phyloP scores from a whole-genome alignment of 2,797 vertebrate species.

The Bovichtus diacanthus region DNA sequence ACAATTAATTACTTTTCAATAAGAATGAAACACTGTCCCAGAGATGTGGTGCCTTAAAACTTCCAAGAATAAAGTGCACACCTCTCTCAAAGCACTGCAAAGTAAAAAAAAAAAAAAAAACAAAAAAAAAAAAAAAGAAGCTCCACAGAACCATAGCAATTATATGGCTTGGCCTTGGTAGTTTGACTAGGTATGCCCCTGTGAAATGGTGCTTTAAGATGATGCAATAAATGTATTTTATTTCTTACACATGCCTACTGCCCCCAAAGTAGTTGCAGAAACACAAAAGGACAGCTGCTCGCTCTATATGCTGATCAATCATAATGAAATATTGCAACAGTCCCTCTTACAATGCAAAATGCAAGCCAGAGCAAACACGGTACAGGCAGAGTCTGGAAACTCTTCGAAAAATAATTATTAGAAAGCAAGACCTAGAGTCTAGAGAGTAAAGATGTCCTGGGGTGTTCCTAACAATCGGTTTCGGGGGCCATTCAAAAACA shows the following conservation, averaged over 20 bases:
- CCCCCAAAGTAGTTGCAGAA: slow-evolving; percentile 60
- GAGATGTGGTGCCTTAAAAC: slow-evolving; percentile 35
- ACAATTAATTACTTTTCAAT: slow-evolving; percentile 36
- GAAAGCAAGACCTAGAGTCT: slow-evolving; percentile 16
- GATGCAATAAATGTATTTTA: slow-evolving; percentile 73
- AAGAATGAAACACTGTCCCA: slow-evolving; percentile 27
- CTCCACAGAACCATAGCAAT: slow-evolving; percentile 56
- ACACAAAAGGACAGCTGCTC: slow-evolving; percentile 76
- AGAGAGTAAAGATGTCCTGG: not conserved
- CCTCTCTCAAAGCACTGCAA: slow-evolving; percentile 45
- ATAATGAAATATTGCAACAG: slow-evolving; percentile 60
- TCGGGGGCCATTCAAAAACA: not conserved
- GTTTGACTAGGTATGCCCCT: slow-evolving; percentile 59
- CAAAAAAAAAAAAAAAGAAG: slow-evolving; percentile 31
- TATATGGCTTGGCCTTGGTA: slow-evolving; percentile 51
- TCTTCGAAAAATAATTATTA: slow-evolving; percentile 25
- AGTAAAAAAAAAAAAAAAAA: slow-evolving; percentile 37
- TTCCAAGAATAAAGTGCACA: slow-evolving; percentile 27
- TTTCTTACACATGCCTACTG: slow-evolving; percentile 65
- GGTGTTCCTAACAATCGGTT: not conserved
- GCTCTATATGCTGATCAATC: slow-evolving; percentile 72
- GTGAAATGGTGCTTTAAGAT: slow-evolving; percentile 71
- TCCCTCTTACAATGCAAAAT: slow-evolving; percentile 54
- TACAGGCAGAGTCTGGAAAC: slow-evolving; percentile 17
- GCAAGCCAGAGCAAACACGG: slow-evolving; percentile 46